Evolutionary conservation across 2,888 invertebrate species (phyloP), one percentile per base, ranked within the genome.

Genomic region (Melieria picta): DNA sequence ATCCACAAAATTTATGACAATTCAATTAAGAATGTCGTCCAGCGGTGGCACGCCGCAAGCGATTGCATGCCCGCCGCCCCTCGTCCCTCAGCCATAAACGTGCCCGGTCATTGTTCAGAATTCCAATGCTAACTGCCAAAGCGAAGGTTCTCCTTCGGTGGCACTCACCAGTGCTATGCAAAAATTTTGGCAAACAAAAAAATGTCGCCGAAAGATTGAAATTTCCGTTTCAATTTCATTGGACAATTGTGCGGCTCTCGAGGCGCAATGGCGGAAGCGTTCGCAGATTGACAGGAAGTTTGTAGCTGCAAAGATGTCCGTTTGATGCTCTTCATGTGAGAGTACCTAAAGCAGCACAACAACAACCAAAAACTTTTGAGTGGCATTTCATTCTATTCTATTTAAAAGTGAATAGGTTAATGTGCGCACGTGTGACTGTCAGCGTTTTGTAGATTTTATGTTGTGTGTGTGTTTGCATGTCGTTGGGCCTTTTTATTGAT

Each of bases 181-280:
- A 68, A 13, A 16, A 52, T 56, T 4, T 16, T 42, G 42, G 6
- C 50, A 2, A 1, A 2, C 10, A n/a, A 16, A 50, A 66, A 42
- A 43, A 68, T 69, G 74, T 58, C 61, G 50, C 65, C 48, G 61
- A 56, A 68, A 72, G 70, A 67, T 70, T 73, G 69, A 74, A 72
- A 75, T 74, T 76, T 76, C 75, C 76, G 74, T 71, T 76, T 67
- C 65, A 72, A 74, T 75, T 71, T 74, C 71, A 72, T 65, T 71
- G 66, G 16, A 7, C 55, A 13, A n/a, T 6, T 13, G 13, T 50
- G 50, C 5, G 6, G 9, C 30, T 57, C 42, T 30, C 30, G 7
- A 10, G 13, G 7, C 45, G 7, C 50, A 7, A 64, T 42, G 13
- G 13, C 10, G 45, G 11, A 13, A 46, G 46, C 9, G 55, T 65